These are phyloP conservation scores for Phaedon cochleariae DNA, from an alignment of 2,888 invertebrate species.

Conservation along the genomic window DNA sequence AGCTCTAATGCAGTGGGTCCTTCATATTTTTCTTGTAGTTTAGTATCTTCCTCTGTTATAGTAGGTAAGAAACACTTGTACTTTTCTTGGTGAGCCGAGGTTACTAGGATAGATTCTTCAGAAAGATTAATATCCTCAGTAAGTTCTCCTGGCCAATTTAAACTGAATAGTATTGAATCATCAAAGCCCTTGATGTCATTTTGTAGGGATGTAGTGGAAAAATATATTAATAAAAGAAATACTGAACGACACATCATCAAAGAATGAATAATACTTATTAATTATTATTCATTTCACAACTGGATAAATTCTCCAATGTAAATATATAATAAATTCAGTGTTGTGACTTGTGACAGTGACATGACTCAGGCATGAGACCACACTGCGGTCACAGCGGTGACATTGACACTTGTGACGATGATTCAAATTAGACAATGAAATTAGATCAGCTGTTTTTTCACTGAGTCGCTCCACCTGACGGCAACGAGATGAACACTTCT, in stretches of 20 bases:
- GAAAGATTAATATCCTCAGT: conserved; percentile 58
- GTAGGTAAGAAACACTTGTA: conserved; percentile 86
- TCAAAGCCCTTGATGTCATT: conserved; percentile 80
- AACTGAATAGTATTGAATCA: conserved; percentile 80
- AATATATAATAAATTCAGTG: no score
- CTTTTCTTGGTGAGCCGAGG: conserved; percentile 80
- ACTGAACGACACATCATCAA: neutral
- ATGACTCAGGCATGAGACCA: no score
- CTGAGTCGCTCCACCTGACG: no score
- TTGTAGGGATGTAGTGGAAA: conserved; percentile 25
- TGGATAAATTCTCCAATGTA: no score
- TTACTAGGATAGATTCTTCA: conserved; percentile 71
- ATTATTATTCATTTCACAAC: neutral
- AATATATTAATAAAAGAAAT: neutral
- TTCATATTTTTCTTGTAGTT: conserved; percentile 70
- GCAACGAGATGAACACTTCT: no score
- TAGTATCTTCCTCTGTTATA: conserved; percentile 65
- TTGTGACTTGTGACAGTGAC: no score
- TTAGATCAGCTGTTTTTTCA: no score
- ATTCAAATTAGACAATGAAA: no score
- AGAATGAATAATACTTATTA: no score
- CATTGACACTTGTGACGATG: no score
- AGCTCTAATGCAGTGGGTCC: conserved; percentile 83
- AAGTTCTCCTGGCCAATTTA: conserved; percentile 76
- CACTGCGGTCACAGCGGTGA: no score